Evolutionary conservation across 2,888 invertebrate species (phyloP).

Genomic region (Dascillus cervinus): DNA sequence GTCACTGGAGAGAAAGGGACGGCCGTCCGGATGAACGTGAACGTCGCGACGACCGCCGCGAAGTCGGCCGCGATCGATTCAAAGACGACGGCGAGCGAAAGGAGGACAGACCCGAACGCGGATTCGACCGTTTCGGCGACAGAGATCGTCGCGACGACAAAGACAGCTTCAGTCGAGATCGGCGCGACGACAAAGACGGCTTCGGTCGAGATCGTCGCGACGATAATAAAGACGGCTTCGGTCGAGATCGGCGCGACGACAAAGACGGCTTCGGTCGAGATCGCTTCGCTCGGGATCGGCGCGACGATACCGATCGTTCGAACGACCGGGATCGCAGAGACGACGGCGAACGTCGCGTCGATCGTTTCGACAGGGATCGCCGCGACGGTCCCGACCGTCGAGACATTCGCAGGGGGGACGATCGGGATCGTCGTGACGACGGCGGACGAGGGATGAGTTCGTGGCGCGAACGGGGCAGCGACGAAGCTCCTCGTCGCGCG

Average conservation of each 20-base stretch:
- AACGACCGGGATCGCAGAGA: slow-evolving; percentile 13
- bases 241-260: slow-evolving; percentile 10
- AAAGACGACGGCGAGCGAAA: slow-evolving; percentile 12
- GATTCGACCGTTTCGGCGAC: slow-evolving; percentile 9
- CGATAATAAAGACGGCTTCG: slow-evolving; percentile 3
- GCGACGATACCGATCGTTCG: slow-evolving; percentile 10
- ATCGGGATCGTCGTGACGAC: slow-evolving; percentile 4
- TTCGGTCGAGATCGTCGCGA: slow-evolving; percentile 7
- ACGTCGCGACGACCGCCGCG: slow-evolving; percentile 14
- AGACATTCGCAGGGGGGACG: slow-evolving; percentile 18
- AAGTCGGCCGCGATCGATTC: slow-evolving; percentile 17
- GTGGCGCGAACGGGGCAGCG: slow-evolving; percentile 9
- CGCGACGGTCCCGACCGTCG: slow-evolving; percentile 6
- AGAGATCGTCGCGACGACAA: slow-evolving; percentile 17
- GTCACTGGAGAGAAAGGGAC: slow-evolving; percentile 11
- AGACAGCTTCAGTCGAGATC: slow-evolving; percentile 8
- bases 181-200: slow-evolving; percentile 7
- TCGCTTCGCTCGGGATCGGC: slow-evolving; percentile 7
- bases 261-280: slow-evolving; percentile 5
- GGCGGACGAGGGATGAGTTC: slow-evolving; percentile 3
- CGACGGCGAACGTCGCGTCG: slow-evolving; percentile 11
- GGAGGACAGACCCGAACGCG: slow-evolving; percentile 14
- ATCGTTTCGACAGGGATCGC: slow-evolving; percentile 8
- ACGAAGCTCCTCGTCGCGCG: slow-evolving; percentile 7
- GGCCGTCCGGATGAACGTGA: slow-evolving; percentile 10